phyloP scores from a whole-genome alignment of 1,140 invertebrate genomes.

The Trachymyrmex septentrionalis region DNA sequence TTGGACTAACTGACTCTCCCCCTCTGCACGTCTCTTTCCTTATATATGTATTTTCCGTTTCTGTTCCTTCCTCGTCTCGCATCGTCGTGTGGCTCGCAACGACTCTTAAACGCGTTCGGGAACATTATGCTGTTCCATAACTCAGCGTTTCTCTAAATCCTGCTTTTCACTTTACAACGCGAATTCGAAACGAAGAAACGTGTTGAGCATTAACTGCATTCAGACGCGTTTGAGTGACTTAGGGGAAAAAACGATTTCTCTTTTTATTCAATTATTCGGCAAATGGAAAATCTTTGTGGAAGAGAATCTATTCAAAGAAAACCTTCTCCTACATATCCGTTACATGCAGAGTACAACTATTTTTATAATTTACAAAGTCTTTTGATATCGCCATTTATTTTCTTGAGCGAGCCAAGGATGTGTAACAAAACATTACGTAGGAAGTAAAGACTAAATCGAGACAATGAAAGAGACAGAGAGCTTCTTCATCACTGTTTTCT shows the following conservation, averaged over 20 bases:
- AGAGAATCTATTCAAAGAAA: not conserved
- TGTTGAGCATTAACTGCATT: conserved; percentile 47
- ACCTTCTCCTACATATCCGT: not conserved
- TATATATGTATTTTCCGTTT: conserved; percentile 55
- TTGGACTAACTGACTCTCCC: conserved; percentile 73
- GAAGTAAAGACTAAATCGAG: not conserved
- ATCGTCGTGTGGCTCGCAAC: conserved; percentile 34
- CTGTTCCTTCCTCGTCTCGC: conserved; percentile 46
- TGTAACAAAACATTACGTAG: not conserved
- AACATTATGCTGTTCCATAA: conserved; percentile 53
- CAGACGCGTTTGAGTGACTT: conserved; percentile 2
- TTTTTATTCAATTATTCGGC: conserved; percentile 1
- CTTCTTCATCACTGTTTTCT: conserved; percentile 21
- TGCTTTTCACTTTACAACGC: conserved; percentile 24
- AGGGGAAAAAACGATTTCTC: not conserved
- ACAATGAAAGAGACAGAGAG: not conserved
- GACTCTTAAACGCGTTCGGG: conserved; percentile 49
- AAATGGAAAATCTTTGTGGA: not conserved
- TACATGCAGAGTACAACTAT: not conserved
- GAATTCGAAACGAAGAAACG: conserved; percentile 48
- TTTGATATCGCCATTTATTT: not conserved
- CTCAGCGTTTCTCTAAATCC: conserved; percentile 36
- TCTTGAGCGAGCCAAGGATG: not conserved
- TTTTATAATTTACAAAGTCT: not conserved
- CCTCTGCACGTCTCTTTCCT: conserved; percentile 2